Base-by-base conservation (phyloP, 2,797 vertebrate genomes). In the Odontamblyopus rebecca region DNA sequence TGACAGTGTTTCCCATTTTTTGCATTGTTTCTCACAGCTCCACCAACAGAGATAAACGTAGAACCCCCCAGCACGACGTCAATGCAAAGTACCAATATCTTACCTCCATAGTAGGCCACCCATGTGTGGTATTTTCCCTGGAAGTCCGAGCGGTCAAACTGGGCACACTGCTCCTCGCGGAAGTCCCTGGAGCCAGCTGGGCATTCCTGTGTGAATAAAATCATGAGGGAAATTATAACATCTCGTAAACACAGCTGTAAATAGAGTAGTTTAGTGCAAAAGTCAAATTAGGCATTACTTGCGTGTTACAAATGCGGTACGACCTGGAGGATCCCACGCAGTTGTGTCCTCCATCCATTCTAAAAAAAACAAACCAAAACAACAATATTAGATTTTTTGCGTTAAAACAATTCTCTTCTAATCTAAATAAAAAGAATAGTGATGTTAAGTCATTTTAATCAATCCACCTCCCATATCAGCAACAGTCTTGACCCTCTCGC, bases 101-200 rank as follows among this genome's bases (percentile, higher is more conserved):
- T 27, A 98, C 97, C 96, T 91, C 94, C 96, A 30, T 96, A 95
- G 85, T 97, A 97, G 0, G 97, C 96, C 70, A 96, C 89, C 97
- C 97, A 98, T 30, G 90, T 86, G 85, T 95, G 94, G 64, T 72
- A 90, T 76, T 93, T 95, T 18, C 95, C 94, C 84, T 96, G 94
- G 82, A 97, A 97, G 70, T 94, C 92, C 4, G 11, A 72, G n/a
- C 88, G 81, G 70, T 98, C 94, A 1, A 96, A 96, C 66, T 94
- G 89, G 0, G 96, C 81, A 63, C 97, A 98, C 81, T 98, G 97
- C 84, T 96, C 93, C 16, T 96, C 95, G n/a, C 97, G 91, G 82
- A 97, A 97, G 85, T 98, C 95, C 26, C 2, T 81, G 51, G 94
- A 86, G 1, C 95, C 95, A 0, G 81, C 88, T 0, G 95, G 94